Percentiles rank a stretch among this genome's conserved stretches.
Conservation (phyloP, 2,113 vertebrate genomes). For the Leiothrix lutea region DNA sequence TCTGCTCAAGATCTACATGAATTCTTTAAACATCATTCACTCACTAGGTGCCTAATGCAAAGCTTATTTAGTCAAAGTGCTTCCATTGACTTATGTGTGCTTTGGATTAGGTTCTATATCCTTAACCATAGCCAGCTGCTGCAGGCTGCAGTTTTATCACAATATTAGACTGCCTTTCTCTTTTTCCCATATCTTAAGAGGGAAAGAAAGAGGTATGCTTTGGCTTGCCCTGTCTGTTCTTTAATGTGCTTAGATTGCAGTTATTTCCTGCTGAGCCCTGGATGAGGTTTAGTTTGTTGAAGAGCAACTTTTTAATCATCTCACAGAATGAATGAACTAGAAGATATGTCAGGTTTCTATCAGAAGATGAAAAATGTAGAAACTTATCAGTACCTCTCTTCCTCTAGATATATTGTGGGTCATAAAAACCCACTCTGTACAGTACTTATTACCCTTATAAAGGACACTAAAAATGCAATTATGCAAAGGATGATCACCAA, state of each 20-base stretch:
- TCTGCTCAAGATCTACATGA: neutral
- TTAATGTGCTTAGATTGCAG: constrained; percentile 54
- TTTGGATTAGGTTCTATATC: constrained; percentile 18
- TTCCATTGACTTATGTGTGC: constrained; percentile 12
- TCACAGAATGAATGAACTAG: constrained; percentile 34
- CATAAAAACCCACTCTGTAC: neutral
- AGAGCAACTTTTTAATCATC: constrained; percentile 64
- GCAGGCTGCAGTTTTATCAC: neutral
- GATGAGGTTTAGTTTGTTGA: constrained; percentile 50
- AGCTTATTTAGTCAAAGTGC: constrained; percentile 14
- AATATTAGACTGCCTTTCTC: constrained; percentile 23
- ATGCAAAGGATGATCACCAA: neutral
- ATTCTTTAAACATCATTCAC: neutral
- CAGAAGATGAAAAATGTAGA: constrained; percentile 49
- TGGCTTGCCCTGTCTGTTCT: constrained; percentile 17
- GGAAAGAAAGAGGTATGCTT: constrained; percentile 17
- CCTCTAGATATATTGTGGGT: neutral
- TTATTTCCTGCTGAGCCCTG: constrained; percentile 54
- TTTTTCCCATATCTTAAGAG: constrained; percentile 3
- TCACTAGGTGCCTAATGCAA: constrained; percentile 23
- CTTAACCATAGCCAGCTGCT: neutral
- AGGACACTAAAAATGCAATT: constrained; percentile 33
- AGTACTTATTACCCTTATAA: neutral
- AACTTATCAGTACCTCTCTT: constrained; percentile 42
- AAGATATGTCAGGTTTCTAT: constrained; percentile 38